These are phyloP conservation scores for Yponomeuta malinellus DNA, from an alignment of 2,888 invertebrate species.

Conservation along the genomic window DNA sequence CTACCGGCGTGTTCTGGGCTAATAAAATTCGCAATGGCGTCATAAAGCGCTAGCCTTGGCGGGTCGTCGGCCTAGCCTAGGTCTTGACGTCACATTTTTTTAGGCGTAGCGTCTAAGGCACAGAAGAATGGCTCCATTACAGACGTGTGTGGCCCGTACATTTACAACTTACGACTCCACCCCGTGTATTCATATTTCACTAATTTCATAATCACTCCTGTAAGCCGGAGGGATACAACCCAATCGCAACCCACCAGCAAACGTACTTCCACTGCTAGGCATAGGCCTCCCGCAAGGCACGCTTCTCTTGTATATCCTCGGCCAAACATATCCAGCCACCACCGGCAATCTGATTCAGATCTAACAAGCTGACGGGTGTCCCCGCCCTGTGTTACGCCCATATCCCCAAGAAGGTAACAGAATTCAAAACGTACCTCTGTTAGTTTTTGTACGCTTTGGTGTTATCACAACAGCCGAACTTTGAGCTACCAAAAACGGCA, in stretches of 20 bases:
- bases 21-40: slow-evolving; percentile 38
- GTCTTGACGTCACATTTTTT: slow-evolving; percentile 41
- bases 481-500: background rate
- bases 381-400: no score
- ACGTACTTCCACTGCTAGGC: no score
- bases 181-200: no score
- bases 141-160: no score
- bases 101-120: slow-evolving; percentile 4
- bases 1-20: slow-evolving; percentile 16
- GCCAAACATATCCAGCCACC: no score
- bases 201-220: no score
- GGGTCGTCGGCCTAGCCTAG: slow-evolving; percentile 55
- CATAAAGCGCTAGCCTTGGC: slow-evolving; percentile 52
- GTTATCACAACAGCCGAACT: background rate
- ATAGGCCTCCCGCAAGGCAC: no score
- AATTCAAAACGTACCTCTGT: background rate
- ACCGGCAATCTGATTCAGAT: background rate
- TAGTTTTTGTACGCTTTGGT: background rate
- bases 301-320: no score
- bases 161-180: no score
- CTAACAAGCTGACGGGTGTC: background rate
- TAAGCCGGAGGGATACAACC: no score
- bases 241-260: no score
- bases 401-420: no score
- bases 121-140: background rate